A percentile compares a stretch with the other conserved stretches of the same genome.
phyloP scores from a whole-genome alignment of 1,140 invertebrate genomes.

The Temnothorax curvispinosus region DNA sequence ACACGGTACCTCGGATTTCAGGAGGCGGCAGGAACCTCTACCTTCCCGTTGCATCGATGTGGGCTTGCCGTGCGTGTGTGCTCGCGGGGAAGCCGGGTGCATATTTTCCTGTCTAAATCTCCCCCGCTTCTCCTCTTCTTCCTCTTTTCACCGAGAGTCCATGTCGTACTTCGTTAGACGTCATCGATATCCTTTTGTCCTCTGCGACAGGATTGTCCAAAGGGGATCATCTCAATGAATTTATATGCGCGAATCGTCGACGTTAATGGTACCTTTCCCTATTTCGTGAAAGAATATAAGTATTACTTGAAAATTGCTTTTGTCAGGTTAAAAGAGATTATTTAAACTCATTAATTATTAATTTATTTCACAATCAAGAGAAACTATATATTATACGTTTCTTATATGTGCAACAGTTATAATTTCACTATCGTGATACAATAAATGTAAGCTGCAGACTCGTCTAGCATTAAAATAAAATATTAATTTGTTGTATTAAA shows the following conservation, averaged over 20 bases:
- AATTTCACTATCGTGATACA: not conserved
- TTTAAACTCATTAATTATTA: not conserved
- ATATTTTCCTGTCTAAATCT: conserved; percentile 5
- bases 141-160: not conserved
- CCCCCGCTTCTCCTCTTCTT: not conserved
- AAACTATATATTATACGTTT: not conserved
- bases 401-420: not conserved
- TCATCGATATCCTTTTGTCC: conserved; percentile 31
- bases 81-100: not conserved
- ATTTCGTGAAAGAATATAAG: not conserved
- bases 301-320: conserved; percentile 19
- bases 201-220: conserved; percentile 35
- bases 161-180: conserved; percentile 32
- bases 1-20: conserved; percentile 38
- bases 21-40: conserved; percentile 1
- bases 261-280: not conserved
- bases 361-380: not conserved
- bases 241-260: not conserved
- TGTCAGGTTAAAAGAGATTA: not conserved
- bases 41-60: not conserved
- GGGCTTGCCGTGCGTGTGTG: not conserved
- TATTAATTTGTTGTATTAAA: not conserved
- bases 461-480: conserved; percentile 8
- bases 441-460: not conserved
- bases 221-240: not conserved